phyloP scores from a whole-genome alignment of 2,113 vertebrate genomes.

The Hiodon alosoides region DNA sequence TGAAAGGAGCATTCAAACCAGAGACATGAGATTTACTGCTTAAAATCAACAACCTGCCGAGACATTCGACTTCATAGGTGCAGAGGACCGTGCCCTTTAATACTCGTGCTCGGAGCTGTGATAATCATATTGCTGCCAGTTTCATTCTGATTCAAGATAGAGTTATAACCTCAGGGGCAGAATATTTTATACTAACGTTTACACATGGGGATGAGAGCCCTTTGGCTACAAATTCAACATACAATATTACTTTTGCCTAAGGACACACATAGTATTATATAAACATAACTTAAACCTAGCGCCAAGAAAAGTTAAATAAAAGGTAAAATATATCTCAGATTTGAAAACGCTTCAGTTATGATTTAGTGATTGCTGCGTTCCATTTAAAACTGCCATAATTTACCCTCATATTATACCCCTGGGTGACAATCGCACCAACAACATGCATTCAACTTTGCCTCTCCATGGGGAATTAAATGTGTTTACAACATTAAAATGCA shows the following conservation, averaged over 20 bases:
- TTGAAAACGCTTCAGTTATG: too few relatives aligned
- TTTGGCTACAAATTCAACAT: slow-evolving; percentile 64
- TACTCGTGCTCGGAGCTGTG: slow-evolving; percentile 7
- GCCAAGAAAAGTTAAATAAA: slow-evolving; percentile 9
- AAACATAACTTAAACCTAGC: slow-evolving; percentile 52
- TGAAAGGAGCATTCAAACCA: too few relatives aligned
- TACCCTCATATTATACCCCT: too few relatives aligned
- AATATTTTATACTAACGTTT: slow-evolving; percentile 57
- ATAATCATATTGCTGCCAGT: slow-evolving; percentile 19
- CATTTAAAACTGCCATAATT: too few relatives aligned
- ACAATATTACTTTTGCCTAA: slow-evolving; percentile 66
- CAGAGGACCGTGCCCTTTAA: neutral
- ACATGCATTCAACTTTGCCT: too few relatives aligned
- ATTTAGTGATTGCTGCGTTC: too few relatives aligned
- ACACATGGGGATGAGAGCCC: slow-evolving; percentile 63
- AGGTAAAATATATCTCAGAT: too few relatives aligned
- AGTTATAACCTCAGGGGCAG: slow-evolving; percentile 46
- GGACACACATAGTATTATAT: slow-evolving; percentile 63
- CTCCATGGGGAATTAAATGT: too few relatives aligned
- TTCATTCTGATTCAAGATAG: slow-evolving; percentile 20
- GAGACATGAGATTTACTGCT: too few relatives aligned
- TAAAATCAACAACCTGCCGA: neutral
- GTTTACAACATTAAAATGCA: too few relatives aligned
- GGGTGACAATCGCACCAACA: too few relatives aligned
- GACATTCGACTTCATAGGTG: too few relatives aligned